Base-by-base conservation (phyloP, 2,113 vertebrate genomes). In the Lethenteron reissneri region DNA sequence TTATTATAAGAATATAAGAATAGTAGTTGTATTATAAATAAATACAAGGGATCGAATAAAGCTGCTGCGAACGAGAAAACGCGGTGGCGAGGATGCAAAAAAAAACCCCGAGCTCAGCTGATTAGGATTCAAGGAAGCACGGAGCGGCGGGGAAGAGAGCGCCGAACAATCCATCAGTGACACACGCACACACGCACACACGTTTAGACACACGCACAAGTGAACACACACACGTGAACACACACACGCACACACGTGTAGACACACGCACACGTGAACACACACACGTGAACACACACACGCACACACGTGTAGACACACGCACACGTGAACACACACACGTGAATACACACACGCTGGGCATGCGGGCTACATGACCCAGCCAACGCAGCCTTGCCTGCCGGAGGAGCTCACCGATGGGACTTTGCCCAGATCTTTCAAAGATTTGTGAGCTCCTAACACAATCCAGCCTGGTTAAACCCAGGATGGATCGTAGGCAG, bases 201-300 rank as follows among this genome's bases (percentile, higher is more conserved):
- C 60, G 17, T 17, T 64, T 64, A 64, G 17, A 64, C 17, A 64
- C 60, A 64, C 17, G 17, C 60, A 64, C 60, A 64, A 2, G 17
- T 17, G 17, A 13, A 64, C 60, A 64, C 60, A 64, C 3, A 64
- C 60, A 64, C 60, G 17, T 17, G 17, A 14, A 64, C 60, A 64
- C 60, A 64, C 60, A 64, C 60, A 64, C 60, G 17, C 60, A 64
- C 60, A 64, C 60, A 4, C 60, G 17, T 17, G 2, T 17, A 64
- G 13, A 64, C 60, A 4, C 60, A 64, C 60, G 3, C 60, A 64
- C 60, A 64, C 60, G 17, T 17, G 17, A 14, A 64, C 60, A 64
- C 60, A 64, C 60, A 64, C 60, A 64, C 60, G 17, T 17, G 17
- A 14, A 64, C 60, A 64, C 60, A 64, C 60, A 64, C 17, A 64